Percentiles rank a stretch among this genome's conserved stretches.
Conservation (phyloP, 2,797 vertebrate genomes). For the Cryptoprocta ferox region DNA sequence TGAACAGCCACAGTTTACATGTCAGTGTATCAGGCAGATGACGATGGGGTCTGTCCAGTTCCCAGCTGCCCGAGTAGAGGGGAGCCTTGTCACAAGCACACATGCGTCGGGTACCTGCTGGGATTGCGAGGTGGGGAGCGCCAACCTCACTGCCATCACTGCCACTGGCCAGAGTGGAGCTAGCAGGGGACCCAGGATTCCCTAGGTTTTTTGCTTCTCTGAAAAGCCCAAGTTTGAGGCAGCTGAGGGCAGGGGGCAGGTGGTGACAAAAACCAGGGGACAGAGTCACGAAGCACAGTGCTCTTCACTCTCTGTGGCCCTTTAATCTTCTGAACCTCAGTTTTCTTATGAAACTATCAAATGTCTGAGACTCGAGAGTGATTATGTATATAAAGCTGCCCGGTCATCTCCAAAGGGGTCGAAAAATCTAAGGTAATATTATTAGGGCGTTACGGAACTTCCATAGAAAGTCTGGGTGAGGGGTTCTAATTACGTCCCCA, state of each 20-base stretch:
- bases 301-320: not conserved
- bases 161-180: not conserved
- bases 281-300: not conserved
- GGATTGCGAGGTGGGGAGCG: not conserved
- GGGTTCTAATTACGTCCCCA: not conserved
- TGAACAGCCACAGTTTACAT: not conserved
- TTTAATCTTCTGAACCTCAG: not conserved
- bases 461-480: not conserved
- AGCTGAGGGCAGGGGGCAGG: not conserved
- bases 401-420: not conserved
- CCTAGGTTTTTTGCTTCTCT: not conserved
- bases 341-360: constrained; percentile 8
- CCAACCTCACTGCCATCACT: rapidly evolving
- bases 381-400: not conserved
- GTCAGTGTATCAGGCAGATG: not conserved
- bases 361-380: not conserved
- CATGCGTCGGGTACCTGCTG: too few species aligned
- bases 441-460: not conserved
- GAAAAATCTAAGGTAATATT: constrained; percentile 7
- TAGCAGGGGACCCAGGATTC: not conserved
- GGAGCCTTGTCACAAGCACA: too few species aligned
- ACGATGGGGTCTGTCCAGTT: not conserved
- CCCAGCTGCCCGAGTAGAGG: not conserved
- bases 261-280: not conserved
- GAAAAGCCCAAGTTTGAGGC: not conserved